Conservation (phyloP, 2,888 invertebrate genomes). For the Drosophila limbata region DNA sequence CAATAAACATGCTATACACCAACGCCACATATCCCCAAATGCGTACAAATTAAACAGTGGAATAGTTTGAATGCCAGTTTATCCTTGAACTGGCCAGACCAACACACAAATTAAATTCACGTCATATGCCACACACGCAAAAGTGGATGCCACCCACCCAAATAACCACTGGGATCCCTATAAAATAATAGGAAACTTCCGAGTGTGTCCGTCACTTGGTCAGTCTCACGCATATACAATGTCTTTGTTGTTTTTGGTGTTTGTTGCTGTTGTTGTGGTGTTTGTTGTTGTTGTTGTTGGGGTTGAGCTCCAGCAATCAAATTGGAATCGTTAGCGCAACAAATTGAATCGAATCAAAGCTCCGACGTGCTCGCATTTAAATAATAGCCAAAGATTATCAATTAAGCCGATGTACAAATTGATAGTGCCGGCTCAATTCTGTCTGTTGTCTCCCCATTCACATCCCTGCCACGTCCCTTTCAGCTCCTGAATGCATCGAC, state of each 20-base stretch:
- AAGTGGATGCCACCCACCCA: constrained; percentile 6
- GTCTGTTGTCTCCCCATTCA: constrained; percentile 12
- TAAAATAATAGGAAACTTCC: constrained; percentile 37
- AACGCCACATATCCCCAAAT: constrained; percentile 20
- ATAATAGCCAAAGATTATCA: constrained; percentile 81
- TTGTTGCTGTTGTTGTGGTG: constrained; percentile 2
- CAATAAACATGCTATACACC: constrained; percentile 24
- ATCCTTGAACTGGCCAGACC: constrained; percentile 37
- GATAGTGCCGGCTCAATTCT: constrained; percentile 64
- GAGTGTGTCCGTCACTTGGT: constrained; percentile 44
- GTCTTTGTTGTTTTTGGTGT: constrained; percentile 12
- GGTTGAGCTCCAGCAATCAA: constrained; percentile 52
- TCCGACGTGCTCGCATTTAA: constrained; percentile 68
- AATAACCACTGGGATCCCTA: constrained; percentile 2
- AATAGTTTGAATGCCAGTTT: constrained; percentile 53
- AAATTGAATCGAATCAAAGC: constrained; percentile 75
- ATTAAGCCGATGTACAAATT: constrained; percentile 78
- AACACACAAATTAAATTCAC: constrained; percentile 66
- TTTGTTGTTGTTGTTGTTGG: constrained; percentile 32
- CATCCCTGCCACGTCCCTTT: not conserved
- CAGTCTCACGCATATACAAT: constrained; percentile 34
- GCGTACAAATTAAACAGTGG: constrained; percentile 51
- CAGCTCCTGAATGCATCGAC: not conserved
- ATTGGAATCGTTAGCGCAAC: constrained; percentile 73
- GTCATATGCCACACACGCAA: constrained; percentile 50